Conservation (phyloP, 2,888 invertebrate species). For the Digitonthophagus gazella region DNA sequence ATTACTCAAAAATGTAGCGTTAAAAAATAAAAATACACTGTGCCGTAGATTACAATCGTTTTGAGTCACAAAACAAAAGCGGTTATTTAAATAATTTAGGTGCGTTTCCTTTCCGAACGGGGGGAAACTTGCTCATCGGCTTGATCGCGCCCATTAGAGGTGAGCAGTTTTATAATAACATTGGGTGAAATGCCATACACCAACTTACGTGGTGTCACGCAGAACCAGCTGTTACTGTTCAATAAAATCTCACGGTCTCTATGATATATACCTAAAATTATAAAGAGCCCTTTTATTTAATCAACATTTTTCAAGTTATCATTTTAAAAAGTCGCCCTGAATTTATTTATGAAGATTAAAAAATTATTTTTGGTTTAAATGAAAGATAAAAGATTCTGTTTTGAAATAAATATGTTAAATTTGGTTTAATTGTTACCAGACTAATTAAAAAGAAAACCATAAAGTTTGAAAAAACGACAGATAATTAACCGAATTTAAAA, state of each 20-base stretch:
- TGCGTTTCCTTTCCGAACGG: background rate
- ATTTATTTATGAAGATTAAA: no score
- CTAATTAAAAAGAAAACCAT: no score
- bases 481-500: no score
- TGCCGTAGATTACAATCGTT: background rate
- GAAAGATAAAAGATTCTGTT: no score
- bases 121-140: background rate
- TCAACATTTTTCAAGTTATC: no score
- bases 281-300: no score
- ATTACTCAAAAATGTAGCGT: background rate
- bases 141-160: slow-evolving; percentile 36
- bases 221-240: slow-evolving; percentile 45
- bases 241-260: slow-evolving; percentile 46
- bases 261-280: no score
- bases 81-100: background rate
- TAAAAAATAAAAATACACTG: background rate
- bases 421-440: no score
- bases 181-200: slow-evolving; percentile 35
- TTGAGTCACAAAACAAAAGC: background rate
- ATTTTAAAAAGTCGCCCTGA: no score
- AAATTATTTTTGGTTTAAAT: no score
- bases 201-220: slow-evolving; percentile 43
- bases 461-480: no score
- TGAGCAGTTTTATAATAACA: slow-evolving; percentile 37
- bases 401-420: no score